phyloP scores from a whole-genome alignment of 2,113 vertebrate genomes.

The Piprites chloris region DNA sequence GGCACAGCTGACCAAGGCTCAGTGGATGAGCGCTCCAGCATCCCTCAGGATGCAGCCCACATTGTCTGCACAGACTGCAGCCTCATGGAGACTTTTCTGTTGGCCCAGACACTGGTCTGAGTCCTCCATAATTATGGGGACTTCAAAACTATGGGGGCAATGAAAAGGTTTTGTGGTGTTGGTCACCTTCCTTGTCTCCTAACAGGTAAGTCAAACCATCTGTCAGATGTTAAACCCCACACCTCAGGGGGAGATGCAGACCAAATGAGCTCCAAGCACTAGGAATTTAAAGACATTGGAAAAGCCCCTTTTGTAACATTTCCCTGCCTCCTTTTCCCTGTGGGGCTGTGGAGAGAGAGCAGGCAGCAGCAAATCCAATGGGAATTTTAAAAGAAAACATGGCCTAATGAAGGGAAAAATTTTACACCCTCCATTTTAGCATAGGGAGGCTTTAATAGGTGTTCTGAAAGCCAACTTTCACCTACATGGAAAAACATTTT shows the following conservation, averaged over 20 bases:
- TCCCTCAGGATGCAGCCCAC: neutral
- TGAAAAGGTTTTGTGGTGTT: neutral
- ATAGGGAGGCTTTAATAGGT: neutral
- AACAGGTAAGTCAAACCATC: neutral
- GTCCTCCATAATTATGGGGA: neutral
- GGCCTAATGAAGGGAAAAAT: neutral
- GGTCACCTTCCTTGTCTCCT: neutral
- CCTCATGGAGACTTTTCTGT: neutral
- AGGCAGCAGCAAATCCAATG: neutral
- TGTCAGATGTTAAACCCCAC: neutral
- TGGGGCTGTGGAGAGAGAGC: neutral
- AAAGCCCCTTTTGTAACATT: neutral
- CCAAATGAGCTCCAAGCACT: too few species aligned
- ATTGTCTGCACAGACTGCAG: neutral
- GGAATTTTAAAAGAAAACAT: neutral
- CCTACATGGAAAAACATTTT: neutral
- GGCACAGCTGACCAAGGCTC: neutral
- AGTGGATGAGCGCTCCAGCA: accelerated
- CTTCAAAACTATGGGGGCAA: neutral
- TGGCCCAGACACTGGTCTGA: accelerated
- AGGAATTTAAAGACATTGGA: neutral
- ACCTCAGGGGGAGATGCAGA: neutral
- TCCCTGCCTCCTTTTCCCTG: neutral
- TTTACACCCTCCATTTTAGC: neutral
- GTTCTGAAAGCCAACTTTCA: neutral